Evolutionary conservation across 2,888 invertebrate genomes (phyloP).

Genomic region (Timandra comae): DNA sequence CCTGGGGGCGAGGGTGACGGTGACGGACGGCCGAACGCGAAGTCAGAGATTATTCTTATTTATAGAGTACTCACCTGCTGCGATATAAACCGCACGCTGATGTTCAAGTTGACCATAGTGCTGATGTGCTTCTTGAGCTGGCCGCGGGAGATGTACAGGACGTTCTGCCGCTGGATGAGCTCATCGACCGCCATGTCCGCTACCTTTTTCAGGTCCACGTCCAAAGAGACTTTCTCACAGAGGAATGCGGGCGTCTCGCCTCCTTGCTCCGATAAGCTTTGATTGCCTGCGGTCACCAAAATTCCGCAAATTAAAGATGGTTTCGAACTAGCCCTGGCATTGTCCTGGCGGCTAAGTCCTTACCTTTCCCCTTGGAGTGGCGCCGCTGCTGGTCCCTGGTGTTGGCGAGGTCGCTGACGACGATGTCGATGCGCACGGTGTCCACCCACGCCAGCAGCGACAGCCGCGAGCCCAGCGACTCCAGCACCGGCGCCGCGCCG

Average conservation of each 20-base stretch:
- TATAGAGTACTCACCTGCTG: conserved; percentile 82
- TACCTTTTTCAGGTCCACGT: conserved; percentile 92
- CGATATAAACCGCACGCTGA: conserved; percentile 92
- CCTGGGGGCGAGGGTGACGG: conserved; percentile 45
- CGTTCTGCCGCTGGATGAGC: conserved; percentile 87
- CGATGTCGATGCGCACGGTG: conserved; percentile 93
- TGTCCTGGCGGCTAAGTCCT: no score
- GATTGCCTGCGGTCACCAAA: conserved; percentile 51
- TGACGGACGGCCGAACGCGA: neutral
- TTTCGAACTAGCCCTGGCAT: no score
- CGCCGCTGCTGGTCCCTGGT: conserved; percentile 41
- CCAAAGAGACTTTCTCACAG: conserved; percentile 93
- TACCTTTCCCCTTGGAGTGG: conserved; percentile 46
- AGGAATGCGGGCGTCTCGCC: conserved; percentile 92
- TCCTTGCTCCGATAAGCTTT: no score
- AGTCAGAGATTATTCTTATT: neutral
- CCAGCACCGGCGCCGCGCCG: conserved; percentile 68
- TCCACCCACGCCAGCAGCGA: conserved; percentile 91
- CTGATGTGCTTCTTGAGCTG: conserved; percentile 94
- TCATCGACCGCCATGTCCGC: conserved; percentile 93
- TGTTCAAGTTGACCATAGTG: conserved; percentile 92
- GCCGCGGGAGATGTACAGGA: conserved; percentile 89
- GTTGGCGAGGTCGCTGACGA: conserved; percentile 89
- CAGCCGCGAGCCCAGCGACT: conserved; percentile 91
- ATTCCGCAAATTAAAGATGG: no score